These are phyloP conservation scores for Phalacrocorax pelagicus DNA, from an alignment of 2,113 vertebrate genomes.

Conservation along the genomic window DNA sequence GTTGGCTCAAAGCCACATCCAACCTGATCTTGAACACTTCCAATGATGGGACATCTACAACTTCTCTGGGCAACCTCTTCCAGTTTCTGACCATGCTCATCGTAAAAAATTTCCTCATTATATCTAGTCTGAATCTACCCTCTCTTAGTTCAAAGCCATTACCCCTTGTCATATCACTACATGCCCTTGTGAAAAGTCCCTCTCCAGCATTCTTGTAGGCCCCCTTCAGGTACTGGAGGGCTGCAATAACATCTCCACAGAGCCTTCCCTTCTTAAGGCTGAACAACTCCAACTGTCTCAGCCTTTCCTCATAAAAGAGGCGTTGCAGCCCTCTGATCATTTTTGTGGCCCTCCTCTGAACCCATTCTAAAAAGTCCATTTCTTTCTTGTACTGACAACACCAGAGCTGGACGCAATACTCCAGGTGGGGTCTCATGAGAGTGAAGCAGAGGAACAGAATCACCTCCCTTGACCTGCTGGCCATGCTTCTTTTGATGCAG, in stretches of 20 bases:
- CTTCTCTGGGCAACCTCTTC: neutral
- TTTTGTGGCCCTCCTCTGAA: neutral
- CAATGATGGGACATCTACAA: neutral
- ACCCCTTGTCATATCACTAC: neutral
- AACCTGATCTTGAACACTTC: neutral
- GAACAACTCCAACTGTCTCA: neutral
- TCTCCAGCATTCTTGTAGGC: neutral
- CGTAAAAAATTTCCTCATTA: neutral
- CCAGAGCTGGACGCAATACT: neutral
- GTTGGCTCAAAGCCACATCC: neutral
- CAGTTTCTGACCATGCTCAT: neutral
- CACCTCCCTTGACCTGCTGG: neutral
- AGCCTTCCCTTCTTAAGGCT: neutral
- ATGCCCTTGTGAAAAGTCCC: neutral
- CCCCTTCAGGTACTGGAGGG: neutral
- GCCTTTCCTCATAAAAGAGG: neutral
- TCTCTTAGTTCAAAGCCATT: neutral
- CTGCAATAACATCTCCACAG: rapidly evolving
- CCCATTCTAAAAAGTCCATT: neutral
- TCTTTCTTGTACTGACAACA: neutral
- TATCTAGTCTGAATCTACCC: neutral
- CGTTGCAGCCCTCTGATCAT: neutral
- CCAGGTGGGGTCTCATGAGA: neutral
- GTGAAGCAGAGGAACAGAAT: neutral
- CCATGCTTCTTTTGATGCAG: neutral